Conservation (phyloP, 2,797 vertebrate species). For the Zenarchopterus dispar region DNA sequence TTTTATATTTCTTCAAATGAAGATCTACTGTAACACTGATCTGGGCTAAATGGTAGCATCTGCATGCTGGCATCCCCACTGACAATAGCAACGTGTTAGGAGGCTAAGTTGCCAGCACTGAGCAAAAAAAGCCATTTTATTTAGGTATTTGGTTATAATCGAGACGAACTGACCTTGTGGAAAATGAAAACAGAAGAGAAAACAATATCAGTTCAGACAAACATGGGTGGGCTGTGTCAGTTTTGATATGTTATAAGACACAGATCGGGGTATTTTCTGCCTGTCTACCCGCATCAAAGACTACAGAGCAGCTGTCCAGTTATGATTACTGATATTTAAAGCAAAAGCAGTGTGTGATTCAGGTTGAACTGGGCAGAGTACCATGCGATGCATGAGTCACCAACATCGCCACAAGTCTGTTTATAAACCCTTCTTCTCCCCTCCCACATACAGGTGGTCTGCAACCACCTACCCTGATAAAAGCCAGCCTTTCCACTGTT, state of each 20-base stretch:
- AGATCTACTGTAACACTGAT: too few species aligned
- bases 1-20: too few species aligned
- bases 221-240: conserved; percentile 4
- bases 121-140: not conserved
- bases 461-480: conserved; percentile 45
- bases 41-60: not conserved
- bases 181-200: not conserved
- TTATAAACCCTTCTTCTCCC: conserved; percentile 54
- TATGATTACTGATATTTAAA: conserved; percentile 30
- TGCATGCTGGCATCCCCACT: not conserved
- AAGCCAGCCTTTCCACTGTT: conserved; percentile 31
- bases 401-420: conserved; percentile 58
- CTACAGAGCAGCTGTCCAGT: conserved; percentile 34
- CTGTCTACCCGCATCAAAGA: conserved; percentile 24
- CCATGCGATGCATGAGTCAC: conserved; percentile 63
- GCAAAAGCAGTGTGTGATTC: conserved; percentile 38
- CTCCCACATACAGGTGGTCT: conserved; percentile 47
- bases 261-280: not conserved
- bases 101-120: not conserved
- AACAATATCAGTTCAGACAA: not conserved
- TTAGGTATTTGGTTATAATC: not conserved
- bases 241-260: conserved; percentile 3
- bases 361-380: conserved; percentile 48
- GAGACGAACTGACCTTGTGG: not conserved
- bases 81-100: not conserved